Evolutionary conservation across 2,888 invertebrate genomes (phyloP), one percentile per base, ranked within the genome.

Genomic region (Aphidoletes aphidimyza): DNA sequence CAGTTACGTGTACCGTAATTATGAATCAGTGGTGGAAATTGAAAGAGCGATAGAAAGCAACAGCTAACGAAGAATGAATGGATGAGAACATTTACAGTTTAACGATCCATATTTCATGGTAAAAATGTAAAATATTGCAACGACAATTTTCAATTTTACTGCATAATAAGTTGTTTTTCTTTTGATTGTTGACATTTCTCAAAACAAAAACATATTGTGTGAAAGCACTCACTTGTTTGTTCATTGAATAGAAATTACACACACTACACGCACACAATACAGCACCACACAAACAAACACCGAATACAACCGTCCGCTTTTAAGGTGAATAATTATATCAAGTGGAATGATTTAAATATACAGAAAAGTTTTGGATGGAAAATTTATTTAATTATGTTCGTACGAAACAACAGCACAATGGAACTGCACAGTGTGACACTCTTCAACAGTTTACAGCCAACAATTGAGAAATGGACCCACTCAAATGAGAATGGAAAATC

Each of bases 121-220:
- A 54, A 54, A 54, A 54, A 11, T 11, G 11, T 30, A 69, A 26
- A 69, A 30, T n/a, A 54, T 54, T 54, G 34, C 26, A 69, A 69
- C 30, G 69, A 69, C 69, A 69, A 30, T 69, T 69, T 30, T 69
- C 69, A 69, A 69, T 69, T 69, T 69, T 69, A 0, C 14, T 5
- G 30, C 26, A 69, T 30, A 69, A 69, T 69, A 69, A 69, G 69
- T 69, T 69, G 69, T 69, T 69, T n/a, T 69, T 69, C 69, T 69
- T 69, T 69, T 69, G n/a, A 69, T 69, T 69, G 69, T 69, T 69
- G 69, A 69, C 54, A 30, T 26, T 69, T 69, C n/a, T n/a, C 54
- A 5, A 69, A 69, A 30, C 69, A 22, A 22, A 26, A 54, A n/a
- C 14, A 69, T 34, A 11, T 11, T 54, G 54, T 26, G 22, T 42